Evolutionary conservation across 2,113 vertebrate genomes (phyloP).

Genomic region (Macquaria ambigua): DNA sequence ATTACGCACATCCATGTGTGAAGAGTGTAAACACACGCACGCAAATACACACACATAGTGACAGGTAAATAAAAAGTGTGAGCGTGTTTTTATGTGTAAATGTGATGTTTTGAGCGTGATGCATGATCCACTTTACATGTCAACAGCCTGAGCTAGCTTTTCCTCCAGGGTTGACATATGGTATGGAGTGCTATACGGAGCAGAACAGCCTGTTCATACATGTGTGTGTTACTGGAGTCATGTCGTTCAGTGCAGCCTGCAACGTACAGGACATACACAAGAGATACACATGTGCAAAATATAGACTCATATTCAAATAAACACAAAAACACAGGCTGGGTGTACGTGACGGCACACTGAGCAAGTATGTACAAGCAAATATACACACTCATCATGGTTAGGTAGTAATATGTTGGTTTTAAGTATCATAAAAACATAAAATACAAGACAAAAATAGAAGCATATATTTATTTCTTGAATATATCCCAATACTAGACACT

Average conservation of each 20-base stretch:
- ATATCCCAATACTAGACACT: too few relatives aligned
- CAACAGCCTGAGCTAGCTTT: conserved; percentile 42
- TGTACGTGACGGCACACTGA: not conserved
- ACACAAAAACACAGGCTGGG: not conserved
- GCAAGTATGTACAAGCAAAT: not conserved
- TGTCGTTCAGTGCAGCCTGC: conserved; percentile 16
- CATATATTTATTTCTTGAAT: not conserved
- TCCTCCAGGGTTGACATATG: conserved; percentile 70
- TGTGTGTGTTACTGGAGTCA: conserved; percentile 22
- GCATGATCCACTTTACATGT: not conserved
- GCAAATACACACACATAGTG: not conserved
- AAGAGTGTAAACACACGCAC: not conserved
- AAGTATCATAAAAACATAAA: not conserved
- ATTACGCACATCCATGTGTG: not conserved
- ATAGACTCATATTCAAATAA: not conserved
- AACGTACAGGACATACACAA: not conserved
- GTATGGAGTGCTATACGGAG: conserved; percentile 58
- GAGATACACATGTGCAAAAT: not conserved
- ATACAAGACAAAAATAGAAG: not conserved
- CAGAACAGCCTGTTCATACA: conserved; percentile 53
- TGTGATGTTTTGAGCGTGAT: conserved; percentile 13
- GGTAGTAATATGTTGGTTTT: not conserved
- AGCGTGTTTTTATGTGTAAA: not conserved
- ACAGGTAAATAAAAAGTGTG: not conserved
- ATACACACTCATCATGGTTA: not conserved